phyloP scores from a whole-genome alignment of 2,113 vertebrate species.

The Dicaeum eximium region DNA sequence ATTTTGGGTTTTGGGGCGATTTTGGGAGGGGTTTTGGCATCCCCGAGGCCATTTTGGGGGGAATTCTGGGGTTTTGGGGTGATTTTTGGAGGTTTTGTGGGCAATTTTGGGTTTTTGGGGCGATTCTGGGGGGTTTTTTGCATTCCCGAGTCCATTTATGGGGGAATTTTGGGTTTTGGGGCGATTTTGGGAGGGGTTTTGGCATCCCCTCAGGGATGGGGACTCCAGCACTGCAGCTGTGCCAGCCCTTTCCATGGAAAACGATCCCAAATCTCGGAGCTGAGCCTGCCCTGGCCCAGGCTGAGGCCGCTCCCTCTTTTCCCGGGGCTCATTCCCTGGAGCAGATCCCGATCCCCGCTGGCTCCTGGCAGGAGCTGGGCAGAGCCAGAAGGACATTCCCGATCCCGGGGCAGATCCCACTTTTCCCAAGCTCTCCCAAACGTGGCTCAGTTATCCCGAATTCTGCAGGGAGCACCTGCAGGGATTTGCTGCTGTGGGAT shows the following conservation, averaged over 20 bases:
- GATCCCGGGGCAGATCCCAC: background rate
- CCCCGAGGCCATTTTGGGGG: too few relatives aligned
- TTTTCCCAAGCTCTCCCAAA: background rate
- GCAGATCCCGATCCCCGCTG: background rate
- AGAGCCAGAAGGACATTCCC: background rate
- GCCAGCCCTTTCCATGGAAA: background rate
- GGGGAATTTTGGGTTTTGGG: too few relatives aligned
- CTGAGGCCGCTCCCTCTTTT: background rate
- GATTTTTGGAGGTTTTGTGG: too few relatives aligned
- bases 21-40: too few relatives aligned
- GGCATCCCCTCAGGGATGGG: background rate
- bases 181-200: too few relatives aligned
- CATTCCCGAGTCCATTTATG: too few relatives aligned
- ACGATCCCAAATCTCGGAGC: too few relatives aligned
- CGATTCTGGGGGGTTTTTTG: too few relatives aligned
- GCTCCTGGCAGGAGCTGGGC: background rate
- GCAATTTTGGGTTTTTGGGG: too few relatives aligned
- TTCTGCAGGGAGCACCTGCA: background rate
- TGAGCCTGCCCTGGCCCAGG: background rate
- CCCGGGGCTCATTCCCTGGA: background rate
- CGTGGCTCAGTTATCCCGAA: background rate
- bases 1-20: too few relatives aligned
- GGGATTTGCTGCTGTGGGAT: background rate
- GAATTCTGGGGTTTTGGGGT: too few relatives aligned
- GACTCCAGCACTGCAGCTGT: background rate